Evolutionary conservation across 1,140 invertebrate genomes (phyloP).

Genomic region (Ladona fulva): DNA sequence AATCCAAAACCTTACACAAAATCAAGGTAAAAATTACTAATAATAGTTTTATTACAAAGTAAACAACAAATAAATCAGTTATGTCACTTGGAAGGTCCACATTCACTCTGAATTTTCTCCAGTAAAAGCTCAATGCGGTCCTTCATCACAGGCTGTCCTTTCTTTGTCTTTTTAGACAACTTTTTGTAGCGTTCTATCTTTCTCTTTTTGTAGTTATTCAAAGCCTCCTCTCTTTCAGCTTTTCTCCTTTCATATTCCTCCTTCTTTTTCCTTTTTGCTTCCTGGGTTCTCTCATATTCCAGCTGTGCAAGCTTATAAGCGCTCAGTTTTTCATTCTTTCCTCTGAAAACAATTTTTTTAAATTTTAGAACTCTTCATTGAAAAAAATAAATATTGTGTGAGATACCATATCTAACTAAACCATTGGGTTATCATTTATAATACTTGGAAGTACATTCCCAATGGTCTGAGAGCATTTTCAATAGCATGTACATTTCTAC

Average conservation of each 20-base stretch:
- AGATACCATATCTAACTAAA: not conserved
- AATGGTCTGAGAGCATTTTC: not conserved
- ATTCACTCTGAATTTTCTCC: conserved; percentile 48
- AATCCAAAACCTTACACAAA: no score
- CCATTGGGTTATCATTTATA: no score
- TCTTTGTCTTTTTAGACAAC: conserved; percentile 59
- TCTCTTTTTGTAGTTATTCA: conserved; percentile 53
- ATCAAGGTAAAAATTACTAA: no score
- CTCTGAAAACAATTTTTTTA: conserved; percentile 4
- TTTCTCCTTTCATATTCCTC: conserved; percentile 40
- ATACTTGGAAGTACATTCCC: not conserved
- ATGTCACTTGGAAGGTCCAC: not conserved
- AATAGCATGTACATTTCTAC: not conserved
- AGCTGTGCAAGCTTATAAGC: conserved; percentile 44
- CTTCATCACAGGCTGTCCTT: conserved; percentile 70
- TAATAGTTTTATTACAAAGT: no score
- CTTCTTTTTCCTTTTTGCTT: conserved; percentile 45
- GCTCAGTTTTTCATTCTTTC: conserved; percentile 30
- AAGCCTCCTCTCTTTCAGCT: conserved; percentile 48
- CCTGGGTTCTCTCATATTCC: conserved; percentile 42
- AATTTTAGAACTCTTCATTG: not conserved
- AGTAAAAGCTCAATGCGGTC: conserved; percentile 58
- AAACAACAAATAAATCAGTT: no score
- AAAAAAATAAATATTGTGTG: not conserved
- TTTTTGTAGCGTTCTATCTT: conserved; percentile 55